Evolutionary conservation across 2,113 vertebrate genomes (phyloP).

Genomic region (Meles meles): DNA sequence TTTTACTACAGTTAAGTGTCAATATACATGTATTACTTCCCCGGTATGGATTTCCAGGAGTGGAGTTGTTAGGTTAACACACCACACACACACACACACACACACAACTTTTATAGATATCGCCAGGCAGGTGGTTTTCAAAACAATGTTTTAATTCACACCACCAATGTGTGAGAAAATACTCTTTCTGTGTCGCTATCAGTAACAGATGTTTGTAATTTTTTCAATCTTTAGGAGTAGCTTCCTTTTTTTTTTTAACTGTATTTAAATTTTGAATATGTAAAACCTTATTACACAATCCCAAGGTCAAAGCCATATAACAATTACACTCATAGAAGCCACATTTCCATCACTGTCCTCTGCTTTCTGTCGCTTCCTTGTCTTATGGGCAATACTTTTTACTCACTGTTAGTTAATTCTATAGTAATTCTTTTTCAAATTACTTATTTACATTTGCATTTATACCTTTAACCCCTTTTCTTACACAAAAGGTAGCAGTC

Average conservation of each 20-base stretch:
- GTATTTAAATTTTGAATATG: conserved; percentile 33
- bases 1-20: neutral
- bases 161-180: conserved; percentile 62
- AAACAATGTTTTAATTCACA: conserved; percentile 70
- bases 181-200: conserved; percentile 33
- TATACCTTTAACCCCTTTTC: neutral
- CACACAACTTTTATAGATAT: conserved; percentile 41
- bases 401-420: conserved; percentile 11
- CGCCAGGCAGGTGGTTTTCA: conserved; percentile 33
- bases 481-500: neutral
- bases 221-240: conserved; percentile 45
- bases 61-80: neutral
- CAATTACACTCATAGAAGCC: neutral
- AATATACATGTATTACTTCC: neutral
- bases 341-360: neutral
- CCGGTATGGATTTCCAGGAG: neutral
- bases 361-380: neutral
- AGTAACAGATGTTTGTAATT: conserved; percentile 54
- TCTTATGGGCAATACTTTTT: neutral
- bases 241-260: conserved; percentile 2
- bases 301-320: neutral
- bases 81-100: neutral
- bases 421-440: neutral
- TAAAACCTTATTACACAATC: conserved; percentile 7
- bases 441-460: neutral